These are phyloP conservation scores for Heliothis subflexa DNA, from an alignment of 1,140 invertebrate species.

Conservation along the genomic window DNA sequence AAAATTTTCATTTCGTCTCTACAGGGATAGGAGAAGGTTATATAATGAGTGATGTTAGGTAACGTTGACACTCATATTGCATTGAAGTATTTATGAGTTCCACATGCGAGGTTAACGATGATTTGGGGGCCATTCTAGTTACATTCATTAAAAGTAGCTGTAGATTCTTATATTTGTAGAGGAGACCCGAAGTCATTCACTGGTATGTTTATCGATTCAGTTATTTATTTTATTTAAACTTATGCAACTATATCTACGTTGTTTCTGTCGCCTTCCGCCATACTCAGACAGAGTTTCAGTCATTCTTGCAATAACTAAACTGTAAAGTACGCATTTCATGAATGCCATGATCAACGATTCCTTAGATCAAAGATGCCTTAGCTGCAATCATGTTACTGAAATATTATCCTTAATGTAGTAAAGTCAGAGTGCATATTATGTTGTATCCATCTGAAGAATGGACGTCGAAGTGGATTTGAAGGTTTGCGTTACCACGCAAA, in stretches of 20 bases:
- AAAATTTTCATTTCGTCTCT: conserved; percentile 9
- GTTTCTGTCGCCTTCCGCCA: conserved; percentile 42
- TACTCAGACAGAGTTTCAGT: conserved; percentile 33
- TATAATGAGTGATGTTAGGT: conserved; percentile 41
- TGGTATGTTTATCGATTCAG: too few relatives aligned
- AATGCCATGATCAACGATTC: conserved; percentile 20
- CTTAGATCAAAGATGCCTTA: background rate
- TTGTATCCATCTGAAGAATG: background rate
- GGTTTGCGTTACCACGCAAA: conserved; percentile 13
- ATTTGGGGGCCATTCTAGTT: conserved; percentile 26
- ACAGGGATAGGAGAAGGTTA: conserved; percentile 34
- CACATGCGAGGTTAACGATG: conserved; percentile 19
- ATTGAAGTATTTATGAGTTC: conserved; percentile 50
- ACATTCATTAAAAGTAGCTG: background rate
- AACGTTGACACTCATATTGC: conserved; percentile 44
- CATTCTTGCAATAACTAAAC: conserved; percentile 47
- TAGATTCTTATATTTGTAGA: background rate
- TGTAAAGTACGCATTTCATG: conserved; percentile 47
- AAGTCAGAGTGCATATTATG: background rate
- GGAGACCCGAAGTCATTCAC: too few relatives aligned
- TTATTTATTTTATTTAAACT: too few relatives aligned
- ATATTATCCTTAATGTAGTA: background rate
- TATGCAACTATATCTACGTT: too few relatives aligned
- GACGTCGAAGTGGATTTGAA: conserved; percentile 2
- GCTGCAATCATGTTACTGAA: background rate